A percentile compares a stretch with the other conserved stretches of the same genome.
Conservation (phyloP, 2,888 invertebrate species). For the Xylota sylvarum region DNA sequence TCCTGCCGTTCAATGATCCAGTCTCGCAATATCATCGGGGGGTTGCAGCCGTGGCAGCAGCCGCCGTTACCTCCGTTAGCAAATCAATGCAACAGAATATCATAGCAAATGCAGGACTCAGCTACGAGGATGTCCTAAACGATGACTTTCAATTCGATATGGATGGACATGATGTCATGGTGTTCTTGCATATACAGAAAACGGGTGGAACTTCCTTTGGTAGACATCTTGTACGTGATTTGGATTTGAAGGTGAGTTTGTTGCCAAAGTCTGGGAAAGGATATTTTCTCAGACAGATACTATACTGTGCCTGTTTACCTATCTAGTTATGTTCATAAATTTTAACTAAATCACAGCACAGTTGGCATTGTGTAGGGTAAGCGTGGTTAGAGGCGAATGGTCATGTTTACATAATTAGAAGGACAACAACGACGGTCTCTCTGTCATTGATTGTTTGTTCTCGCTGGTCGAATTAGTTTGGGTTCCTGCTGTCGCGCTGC, state of each 20-base stretch:
- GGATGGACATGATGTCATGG: conserved; percentile 98
- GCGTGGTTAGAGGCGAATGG: conserved; percentile 55
- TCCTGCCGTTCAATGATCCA: conserved; percentile 84
- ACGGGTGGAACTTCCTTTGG: conserved; percentile 99
- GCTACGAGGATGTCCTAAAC: conserved; percentile 94
- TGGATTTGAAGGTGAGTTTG: conserved; percentile 89
- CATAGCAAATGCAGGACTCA: conserved; percentile 87
- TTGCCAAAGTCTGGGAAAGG: conserved; percentile 10
- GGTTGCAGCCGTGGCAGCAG: conserved; percentile 78
- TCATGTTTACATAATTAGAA: conserved; percentile 72
- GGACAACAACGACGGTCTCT: conserved; percentile 17
- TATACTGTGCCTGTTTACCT: neutral
- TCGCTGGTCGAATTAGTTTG: conserved; percentile 46
- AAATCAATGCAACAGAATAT: conserved; percentile 83
- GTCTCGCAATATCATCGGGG: conserved; percentile 77
- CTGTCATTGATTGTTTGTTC: conserved; percentile 47
- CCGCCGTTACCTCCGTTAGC: conserved; percentile 77
- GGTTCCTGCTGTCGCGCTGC: conserved; percentile 11
- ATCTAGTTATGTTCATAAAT: conserved; percentile 54
- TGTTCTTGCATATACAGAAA: conserved; percentile 99
- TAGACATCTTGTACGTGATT: conserved; percentile 96
- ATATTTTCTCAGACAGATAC: neutral
- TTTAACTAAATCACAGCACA: conserved; percentile 46
- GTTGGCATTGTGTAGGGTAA: conserved; percentile 21
- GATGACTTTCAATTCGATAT: conserved; percentile 95